Conservation (phyloP, 23 tunicate species). For the Aplidium turbinatum region DNA sequence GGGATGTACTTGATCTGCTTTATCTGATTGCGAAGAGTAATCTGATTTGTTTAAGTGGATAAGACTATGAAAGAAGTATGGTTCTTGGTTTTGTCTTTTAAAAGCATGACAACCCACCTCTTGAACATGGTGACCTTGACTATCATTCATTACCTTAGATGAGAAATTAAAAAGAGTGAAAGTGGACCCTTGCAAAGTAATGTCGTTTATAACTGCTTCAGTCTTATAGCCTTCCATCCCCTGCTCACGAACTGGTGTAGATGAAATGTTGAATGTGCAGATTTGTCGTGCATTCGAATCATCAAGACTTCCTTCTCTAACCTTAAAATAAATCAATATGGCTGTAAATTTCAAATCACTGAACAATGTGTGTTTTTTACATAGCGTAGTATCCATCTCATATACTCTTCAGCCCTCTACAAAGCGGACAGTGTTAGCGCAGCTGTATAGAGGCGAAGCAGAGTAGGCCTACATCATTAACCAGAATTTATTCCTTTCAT, state of each 20-base stretch:
- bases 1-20: not conserved
- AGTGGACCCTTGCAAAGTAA: not conserved
- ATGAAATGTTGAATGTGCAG: constrained; percentile 4
- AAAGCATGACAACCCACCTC: not conserved
- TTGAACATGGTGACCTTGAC: not conserved
- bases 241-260: not conserved
- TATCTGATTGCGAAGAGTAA: not conserved
- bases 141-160: constrained; percentile 3
- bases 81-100: not conserved
- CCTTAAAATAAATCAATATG: constrained; percentile 7
- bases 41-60: not conserved
- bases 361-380: too few species aligned
- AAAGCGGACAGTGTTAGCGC: too few species aligned
- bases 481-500: too few species aligned
- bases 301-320: not conserved
- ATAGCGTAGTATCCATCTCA: too few species aligned
- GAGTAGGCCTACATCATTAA: too few species aligned
- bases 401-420: too few species aligned
- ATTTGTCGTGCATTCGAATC: not conserved
- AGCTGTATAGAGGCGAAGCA: too few species aligned
- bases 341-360: not conserved
- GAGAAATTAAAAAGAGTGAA: not conserved
- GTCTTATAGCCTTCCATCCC: constrained; percentile 4
- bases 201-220: not conserved
- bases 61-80: constrained; percentile 13